These are phyloP conservation scores for Oxyruncus cristatus DNA, from an alignment of 2,113 vertebrate genomes.

Conservation along the genomic window DNA sequence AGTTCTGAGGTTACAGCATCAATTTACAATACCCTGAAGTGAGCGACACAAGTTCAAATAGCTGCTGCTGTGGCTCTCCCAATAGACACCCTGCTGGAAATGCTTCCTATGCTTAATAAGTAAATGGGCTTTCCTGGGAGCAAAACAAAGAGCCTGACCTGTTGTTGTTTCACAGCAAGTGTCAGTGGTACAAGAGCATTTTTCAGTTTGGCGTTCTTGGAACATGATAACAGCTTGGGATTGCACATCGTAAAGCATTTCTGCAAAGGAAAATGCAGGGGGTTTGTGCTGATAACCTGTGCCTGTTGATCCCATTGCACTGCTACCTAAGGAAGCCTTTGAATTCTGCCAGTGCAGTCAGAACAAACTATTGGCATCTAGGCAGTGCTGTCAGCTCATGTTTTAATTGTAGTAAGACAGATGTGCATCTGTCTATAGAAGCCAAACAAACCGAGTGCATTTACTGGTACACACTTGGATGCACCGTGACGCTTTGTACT, in stretches of 20 bases:
- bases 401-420: neutral
- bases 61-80: neutral
- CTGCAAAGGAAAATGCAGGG: neutral
- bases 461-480: fast-evolving
- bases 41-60: neutral
- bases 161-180: neutral
- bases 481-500: fast-evolving
- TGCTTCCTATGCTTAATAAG: neutral
- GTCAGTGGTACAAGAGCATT: neutral
- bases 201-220: neutral
- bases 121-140: slow-evolving; percentile 22
- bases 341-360: neutral
- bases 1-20: neutral
- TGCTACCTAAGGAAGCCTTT: neutral
- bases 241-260: neutral
- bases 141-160: neutral
- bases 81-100: slow-evolving; percentile 5
- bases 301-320: neutral
- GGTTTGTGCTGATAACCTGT: neutral
- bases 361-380: neutral
- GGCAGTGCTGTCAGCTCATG: neutral
- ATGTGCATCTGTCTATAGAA: fast-evolving
- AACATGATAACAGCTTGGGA: neutral
- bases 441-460: neutral
- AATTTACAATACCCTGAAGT: neutral